Evolutionary conservation across 2,797 vertebrate genomes (phyloP), one percentile per base, ranked within the genome.

Genomic region (Lagocephalus sceleratus): DNA sequence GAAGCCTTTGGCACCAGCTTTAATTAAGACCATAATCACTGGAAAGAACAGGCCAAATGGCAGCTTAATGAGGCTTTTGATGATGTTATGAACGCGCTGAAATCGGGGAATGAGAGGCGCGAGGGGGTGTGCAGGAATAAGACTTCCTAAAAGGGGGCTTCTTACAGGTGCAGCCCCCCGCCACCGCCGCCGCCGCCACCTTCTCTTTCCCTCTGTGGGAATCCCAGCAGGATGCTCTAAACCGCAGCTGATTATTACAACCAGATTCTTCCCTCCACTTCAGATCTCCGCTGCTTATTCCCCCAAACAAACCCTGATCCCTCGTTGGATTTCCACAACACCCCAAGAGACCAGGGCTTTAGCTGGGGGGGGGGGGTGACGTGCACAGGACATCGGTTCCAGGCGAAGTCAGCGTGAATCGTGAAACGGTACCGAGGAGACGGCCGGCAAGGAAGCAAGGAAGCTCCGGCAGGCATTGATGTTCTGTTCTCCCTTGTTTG

Each of bases 171-270:
- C 48, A 70, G 61, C 51, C 46, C 12, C 38, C 15, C 16, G 38
- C 15, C 10, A 35, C 32, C 6, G 6, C 32, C 32, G 32, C 39
- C 15, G 6, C 39, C 40, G 11, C 6, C 8, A 17, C 3, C 17
- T 19, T 60, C 60, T 58, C 70, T 78, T 67, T 60, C 60, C 57
- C 70, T 78, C 69, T 48, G 64, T 41, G 21, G 51, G 58, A 57
- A 57, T 63, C 78, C 19, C 80, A 72, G 81, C 73, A 68, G 64
- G 82, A 74, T 82, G 68, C 68, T 55, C 60, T 60, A 76, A 79
- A 80, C 60, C 78, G 60, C 65, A 73, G 74, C 82, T 74, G 74
- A 84, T 80, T 67, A 72, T 25, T 35, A 16, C 23, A 60, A 49
- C 45, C 5, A 16, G 68, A 65, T 80, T 55, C 68, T 73, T 63